Conservation (phyloP, 2,888 invertebrate genomes). For the Caenorhabditis sulstoni region DNA sequence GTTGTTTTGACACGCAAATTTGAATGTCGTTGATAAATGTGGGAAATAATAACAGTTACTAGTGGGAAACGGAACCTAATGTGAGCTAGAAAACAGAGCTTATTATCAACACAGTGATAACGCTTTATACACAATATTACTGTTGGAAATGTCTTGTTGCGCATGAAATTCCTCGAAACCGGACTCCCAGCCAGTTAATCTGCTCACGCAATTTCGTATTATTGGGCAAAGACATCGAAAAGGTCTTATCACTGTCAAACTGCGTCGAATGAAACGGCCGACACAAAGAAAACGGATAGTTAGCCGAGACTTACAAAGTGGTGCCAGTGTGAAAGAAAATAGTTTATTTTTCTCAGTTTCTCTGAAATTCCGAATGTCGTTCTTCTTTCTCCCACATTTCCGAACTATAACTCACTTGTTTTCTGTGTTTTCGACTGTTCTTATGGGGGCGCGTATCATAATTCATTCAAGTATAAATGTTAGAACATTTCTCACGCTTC, state of each 20-base stretch:
- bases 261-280: background rate
- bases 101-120: too few species aligned
- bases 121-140: too few species aligned
- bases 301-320: background rate
- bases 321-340: background rate
- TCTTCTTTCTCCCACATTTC: background rate
- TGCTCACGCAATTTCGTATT: background rate
- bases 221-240: too few species aligned
- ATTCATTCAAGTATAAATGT: constrained; percentile 15
- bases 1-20: too few species aligned
- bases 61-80: too few species aligned
- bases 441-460: background rate
- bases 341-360: background rate
- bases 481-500: constrained; percentile 24
- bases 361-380: background rate
- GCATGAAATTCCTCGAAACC: too few species aligned
- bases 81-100: too few species aligned
- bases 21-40: too few species aligned
- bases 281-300: constrained; percentile 1
- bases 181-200: background rate
- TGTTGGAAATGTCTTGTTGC: too few species aligned
- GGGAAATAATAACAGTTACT: too few species aligned
- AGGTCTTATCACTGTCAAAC: too few species aligned
- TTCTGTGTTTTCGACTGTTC: background rate
- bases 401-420: background rate